Conservation (phyloP, 2,888 invertebrate species). For the Rhynchonema sp. region DNA sequence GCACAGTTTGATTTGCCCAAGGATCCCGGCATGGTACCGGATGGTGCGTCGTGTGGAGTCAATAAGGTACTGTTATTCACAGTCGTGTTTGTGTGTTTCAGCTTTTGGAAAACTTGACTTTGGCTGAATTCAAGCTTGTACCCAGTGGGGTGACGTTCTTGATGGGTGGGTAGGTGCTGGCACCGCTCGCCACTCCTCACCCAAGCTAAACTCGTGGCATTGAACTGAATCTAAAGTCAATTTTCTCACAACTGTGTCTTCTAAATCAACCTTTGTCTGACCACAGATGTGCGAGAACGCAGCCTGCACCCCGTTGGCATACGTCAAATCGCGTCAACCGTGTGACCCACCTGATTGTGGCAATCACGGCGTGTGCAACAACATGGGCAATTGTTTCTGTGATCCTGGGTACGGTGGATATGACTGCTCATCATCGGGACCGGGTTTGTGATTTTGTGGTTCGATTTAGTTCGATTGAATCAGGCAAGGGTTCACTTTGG, state of each 20-base stretch:
- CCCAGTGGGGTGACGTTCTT: too few species aligned
- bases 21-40: slow-evolving; percentile 84
- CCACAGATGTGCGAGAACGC: slow-evolving; percentile 74
- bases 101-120: too few species aligned
- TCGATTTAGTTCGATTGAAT: too few species aligned
- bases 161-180: too few species aligned
- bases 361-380: slow-evolving; percentile 22
- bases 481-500: too few species aligned
- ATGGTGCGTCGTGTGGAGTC: slow-evolving; percentile 72
- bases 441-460: slow-evolving; percentile 39
- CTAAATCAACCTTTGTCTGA: too few species aligned
- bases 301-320: slow-evolving; percentile 54
- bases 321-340: slow-evolving; percentile 31
- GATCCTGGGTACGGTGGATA: slow-evolving; percentile 70
- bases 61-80: slow-evolving; percentile 47
- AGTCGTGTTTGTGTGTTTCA: not conserved
- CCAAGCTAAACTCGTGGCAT: too few species aligned
- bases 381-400: slow-evolving; percentile 74
- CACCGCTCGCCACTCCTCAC: too few species aligned
- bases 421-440: slow-evolving; percentile 59
- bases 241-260: too few species aligned
- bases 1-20: slow-evolving; percentile 31
- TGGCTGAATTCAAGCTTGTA: too few species aligned
- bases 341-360: slow-evolving; percentile 6
- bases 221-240: too few species aligned